phyloP scores from a whole-genome alignment of 30 jellyfish, hydroid and myxozoan species.

The Pelagia noctiluca region DNA sequence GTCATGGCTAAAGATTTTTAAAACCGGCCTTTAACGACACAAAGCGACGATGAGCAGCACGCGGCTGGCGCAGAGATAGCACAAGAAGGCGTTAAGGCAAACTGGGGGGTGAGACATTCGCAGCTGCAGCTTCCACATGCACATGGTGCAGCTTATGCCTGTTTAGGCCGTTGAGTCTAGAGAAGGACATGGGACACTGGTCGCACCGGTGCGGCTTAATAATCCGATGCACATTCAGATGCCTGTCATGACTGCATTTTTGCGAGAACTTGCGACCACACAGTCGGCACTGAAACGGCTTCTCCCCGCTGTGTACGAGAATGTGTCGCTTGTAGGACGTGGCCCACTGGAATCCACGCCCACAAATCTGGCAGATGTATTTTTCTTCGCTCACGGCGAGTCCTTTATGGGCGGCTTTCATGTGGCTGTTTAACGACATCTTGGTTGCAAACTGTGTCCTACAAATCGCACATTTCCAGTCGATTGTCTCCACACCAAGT shows the following conservation, averaged over 20 bases:
- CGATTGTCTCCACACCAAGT: no score
- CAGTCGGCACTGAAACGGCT: slow-evolving; percentile 19
- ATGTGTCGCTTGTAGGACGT: slow-evolving; percentile 43
- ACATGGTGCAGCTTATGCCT: slow-evolving; percentile 7
- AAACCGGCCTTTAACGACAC: no score
- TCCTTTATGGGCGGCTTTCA: slow-evolving; percentile 10
- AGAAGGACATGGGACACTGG: slow-evolving; percentile 31
- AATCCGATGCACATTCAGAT: slow-evolving; percentile 36
- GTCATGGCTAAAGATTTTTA: no score
- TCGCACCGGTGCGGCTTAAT: slow-evolving; percentile 25
- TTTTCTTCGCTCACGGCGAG: background rate
- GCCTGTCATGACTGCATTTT: slow-evolving; percentile 48
- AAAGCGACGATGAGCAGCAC: no score
- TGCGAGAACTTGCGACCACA: slow-evolving; percentile 51
- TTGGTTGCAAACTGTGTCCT: background rate
- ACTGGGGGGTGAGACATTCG: no score
- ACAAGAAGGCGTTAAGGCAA: no score
- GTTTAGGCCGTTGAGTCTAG: slow-evolving; percentile 18
- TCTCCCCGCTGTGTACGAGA: slow-evolving; percentile 34
- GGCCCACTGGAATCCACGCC: slow-evolving; percentile 36
- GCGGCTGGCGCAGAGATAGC: no score
- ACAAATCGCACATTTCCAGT: slow-evolving; percentile 50
- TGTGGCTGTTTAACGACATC: background rate
- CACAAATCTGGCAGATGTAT: slow-evolving; percentile 41
- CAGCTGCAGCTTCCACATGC: no score